Evolutionary conservation across 2,797 vertebrate species (phyloP).

Genomic region (Babyrousa celebensis): DNA sequence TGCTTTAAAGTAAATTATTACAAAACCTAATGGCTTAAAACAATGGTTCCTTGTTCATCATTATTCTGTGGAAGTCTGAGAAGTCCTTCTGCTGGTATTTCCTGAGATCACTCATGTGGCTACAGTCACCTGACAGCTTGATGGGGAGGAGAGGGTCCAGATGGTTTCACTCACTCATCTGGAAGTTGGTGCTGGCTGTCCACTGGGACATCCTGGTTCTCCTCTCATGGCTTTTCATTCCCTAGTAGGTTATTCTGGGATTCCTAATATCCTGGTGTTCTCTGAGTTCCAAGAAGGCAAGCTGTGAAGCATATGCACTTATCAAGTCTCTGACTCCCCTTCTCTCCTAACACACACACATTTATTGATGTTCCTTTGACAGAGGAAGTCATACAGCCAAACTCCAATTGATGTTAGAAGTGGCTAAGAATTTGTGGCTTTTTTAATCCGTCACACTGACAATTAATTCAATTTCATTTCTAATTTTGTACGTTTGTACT

Average conservation of each 20-base stretch:
- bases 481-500: neutral
- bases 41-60: neutral
- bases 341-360: neutral
- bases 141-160: neutral
- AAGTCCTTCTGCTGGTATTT: neutral
- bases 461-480: slow-evolving; percentile 1
- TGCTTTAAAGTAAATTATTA: neutral
- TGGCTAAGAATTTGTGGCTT: neutral
- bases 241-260: neutral
- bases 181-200: neutral
- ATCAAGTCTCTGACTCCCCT: neutral
- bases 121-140: neutral
- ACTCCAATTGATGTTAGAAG: neutral
- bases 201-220: neutral
- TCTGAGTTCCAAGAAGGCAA: neutral
- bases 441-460: neutral
- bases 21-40: neutral
- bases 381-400: neutral
- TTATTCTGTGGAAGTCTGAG: neutral
- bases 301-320: neutral
- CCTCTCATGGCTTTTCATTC: neutral
- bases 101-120: neutral
- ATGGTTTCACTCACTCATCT: neutral
- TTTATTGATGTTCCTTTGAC: neutral
- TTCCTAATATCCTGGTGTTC: neutral